These are phyloP conservation scores for Tenthredo mesomela DNA, from an alignment of 2,888 invertebrate genomes.

Conservation along the genomic window DNA sequence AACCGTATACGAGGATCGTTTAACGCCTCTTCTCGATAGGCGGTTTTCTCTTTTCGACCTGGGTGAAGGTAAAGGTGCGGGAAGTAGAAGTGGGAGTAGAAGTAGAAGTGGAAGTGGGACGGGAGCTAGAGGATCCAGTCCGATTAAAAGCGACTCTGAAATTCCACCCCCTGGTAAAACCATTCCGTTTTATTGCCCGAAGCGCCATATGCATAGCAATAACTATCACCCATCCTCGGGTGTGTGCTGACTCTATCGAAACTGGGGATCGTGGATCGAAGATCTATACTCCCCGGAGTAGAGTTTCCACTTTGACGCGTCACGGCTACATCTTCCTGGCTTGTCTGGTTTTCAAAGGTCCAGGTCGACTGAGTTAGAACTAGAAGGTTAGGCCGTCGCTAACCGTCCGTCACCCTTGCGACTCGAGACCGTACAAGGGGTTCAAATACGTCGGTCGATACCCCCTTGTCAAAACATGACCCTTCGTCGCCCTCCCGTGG, in stretches of 20 bases:
- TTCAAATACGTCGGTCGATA: constrained; percentile 30
- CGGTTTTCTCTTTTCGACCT: constrained; percentile 14
- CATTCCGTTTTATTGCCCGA: constrained; percentile 74
- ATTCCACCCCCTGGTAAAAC: constrained; percentile 61
- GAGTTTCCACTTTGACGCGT: constrained; percentile 39
- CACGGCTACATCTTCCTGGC: neutral
- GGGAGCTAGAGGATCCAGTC: constrained; percentile 53
- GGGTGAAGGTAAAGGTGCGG: neutral
- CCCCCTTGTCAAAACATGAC: constrained; percentile 69
- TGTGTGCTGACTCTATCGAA: constrained; percentile 65
- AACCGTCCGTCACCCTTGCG: constrained; percentile 39
- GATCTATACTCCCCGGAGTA: constrained; percentile 30
- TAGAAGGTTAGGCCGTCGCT: neutral
- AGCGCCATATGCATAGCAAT: constrained; percentile 74
- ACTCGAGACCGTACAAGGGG: constrained; percentile 10
- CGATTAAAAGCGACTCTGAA: constrained; percentile 73
- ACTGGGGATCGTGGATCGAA: constrained; percentile 55
- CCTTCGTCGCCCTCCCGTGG: constrained; percentile 57
- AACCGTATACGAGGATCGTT: constrained; percentile 39
- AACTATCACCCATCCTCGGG: constrained; percentile 68
- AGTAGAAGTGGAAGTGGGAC: neutral
- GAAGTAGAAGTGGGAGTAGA: neutral
- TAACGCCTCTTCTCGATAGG: constrained; percentile 39
- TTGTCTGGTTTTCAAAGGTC: neutral
- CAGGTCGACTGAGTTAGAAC: neutral